A percentile compares a stretch with the other conserved stretches of the same genome.
Evolutionary conservation across 2,113 vertebrate genomes (phyloP).

Genomic region (Rhinogobius similis): DNA sequence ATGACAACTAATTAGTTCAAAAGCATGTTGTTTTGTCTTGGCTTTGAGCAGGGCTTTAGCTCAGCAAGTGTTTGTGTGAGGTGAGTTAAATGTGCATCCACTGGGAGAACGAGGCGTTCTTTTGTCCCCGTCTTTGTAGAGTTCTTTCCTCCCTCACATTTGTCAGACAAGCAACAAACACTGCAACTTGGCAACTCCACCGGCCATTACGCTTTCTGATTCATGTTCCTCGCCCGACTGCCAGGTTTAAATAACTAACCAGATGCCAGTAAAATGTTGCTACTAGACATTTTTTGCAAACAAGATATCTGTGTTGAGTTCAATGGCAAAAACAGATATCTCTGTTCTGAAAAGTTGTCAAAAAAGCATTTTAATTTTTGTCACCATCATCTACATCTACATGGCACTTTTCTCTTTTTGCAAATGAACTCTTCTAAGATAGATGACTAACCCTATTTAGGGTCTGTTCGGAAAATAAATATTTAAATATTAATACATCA

Average conservation of each 20-base stretch:
- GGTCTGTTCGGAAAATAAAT: too few species aligned
- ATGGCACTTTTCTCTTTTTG: too few species aligned
- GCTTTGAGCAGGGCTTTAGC: conserved; percentile 3
- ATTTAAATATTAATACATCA: too few species aligned
- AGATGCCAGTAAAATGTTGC: not conserved
- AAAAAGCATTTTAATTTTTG: too few species aligned
- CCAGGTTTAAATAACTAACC: conserved; percentile 7
- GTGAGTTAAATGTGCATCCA: conserved; percentile 16
- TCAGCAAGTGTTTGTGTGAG: conserved; percentile 10
- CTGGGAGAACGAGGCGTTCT: conserved; percentile 31
- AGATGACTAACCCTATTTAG: too few species aligned
- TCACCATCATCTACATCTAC: too few species aligned
- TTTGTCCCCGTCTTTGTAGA: conserved; percentile 20
- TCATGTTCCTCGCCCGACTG: not conserved
- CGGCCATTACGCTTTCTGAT: not conserved
- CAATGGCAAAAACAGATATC: too few species aligned
- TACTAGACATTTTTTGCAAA: not conserved
- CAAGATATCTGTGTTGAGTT: too few species aligned
- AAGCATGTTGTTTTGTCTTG: not conserved
- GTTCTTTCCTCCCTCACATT: conserved; percentile 31
- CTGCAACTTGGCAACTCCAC: conserved; percentile 3
- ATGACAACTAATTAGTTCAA: not conserved
- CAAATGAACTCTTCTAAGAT: too few species aligned
- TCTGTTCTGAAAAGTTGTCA: too few species aligned
- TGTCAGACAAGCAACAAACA: conserved; percentile 40